These are phyloP conservation scores for Megathymus violae DNA, from an alignment of 1,140 invertebrate genomes.

Conservation along the genomic window DNA sequence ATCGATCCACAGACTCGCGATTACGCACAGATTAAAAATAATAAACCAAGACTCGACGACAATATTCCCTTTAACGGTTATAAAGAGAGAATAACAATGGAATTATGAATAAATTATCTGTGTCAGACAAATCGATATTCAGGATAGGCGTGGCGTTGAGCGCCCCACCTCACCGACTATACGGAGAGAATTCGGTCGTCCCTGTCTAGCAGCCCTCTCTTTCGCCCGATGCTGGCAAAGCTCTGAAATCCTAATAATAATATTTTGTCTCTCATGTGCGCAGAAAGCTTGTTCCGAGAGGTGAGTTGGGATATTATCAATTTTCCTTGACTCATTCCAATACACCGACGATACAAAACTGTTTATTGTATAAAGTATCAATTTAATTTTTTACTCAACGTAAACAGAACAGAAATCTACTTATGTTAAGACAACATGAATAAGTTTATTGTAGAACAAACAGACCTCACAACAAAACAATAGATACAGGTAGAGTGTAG, in stretches of 20 bases:
- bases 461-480: too few species aligned
- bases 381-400: too few species aligned
- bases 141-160: constrained; percentile 42
- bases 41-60: constrained; percentile 30
- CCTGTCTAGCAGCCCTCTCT: constrained; percentile 22
- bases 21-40: constrained; percentile 33
- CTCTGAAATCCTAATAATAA: constrained; percentile 21
- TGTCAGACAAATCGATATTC: constrained; percentile 55
- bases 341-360: too few species aligned
- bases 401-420: too few species aligned
- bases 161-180: constrained; percentile 36
- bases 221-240: constrained; percentile 11
- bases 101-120: constrained; percentile 74
- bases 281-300: neutral
- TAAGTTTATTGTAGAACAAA: too few species aligned
- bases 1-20: constrained; percentile 15
- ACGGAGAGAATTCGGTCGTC: constrained; percentile 25
- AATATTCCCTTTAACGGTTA: constrained; percentile 34
- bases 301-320: too few species aligned
- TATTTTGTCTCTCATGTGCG: constrained; percentile 3
- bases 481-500: too few species aligned
- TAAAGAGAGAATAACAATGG: constrained; percentile 35
- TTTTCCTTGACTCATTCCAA: too few species aligned
- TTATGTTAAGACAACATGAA: too few species aligned
- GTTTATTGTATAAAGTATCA: too few species aligned